Conservation (phyloP, 2,113 vertebrate species). For the Crotalus viridis region DNA sequence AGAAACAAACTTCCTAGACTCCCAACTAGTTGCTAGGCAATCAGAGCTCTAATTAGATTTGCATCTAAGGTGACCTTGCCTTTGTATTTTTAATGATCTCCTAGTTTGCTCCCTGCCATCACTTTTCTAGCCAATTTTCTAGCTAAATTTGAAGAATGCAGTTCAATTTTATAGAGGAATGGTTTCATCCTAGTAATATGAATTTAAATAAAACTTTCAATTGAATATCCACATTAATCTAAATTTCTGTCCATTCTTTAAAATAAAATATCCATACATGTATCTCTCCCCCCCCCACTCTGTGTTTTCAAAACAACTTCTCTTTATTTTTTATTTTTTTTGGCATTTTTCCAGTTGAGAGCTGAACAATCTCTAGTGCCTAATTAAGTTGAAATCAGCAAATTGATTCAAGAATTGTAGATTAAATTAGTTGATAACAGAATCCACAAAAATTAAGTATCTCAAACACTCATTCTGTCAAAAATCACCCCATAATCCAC, state of each 20-base stretch:
- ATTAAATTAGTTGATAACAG: not conserved
- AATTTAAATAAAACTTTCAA: not conserved
- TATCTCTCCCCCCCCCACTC: not conserved
- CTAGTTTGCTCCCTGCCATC: not conserved
- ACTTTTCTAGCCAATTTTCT: not conserved
- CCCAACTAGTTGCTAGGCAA: not conserved
- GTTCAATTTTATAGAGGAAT: not conserved
- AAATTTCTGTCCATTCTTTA: not conserved
- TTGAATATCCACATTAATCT: not conserved
- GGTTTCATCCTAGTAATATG: not conserved
- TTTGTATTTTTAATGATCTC: not conserved
- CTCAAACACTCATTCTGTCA: not conserved
- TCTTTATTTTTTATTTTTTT: not conserved
- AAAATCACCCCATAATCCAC: too few species aligned
- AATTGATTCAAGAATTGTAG: not conserved
- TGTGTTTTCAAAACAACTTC: not conserved
- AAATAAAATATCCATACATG: not conserved
- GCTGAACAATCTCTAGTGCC: not conserved
- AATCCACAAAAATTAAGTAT: not conserved
- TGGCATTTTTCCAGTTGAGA: not conserved
- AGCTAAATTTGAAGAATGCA: not conserved
- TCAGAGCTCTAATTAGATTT: not conserved
- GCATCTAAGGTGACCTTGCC: not conserved
- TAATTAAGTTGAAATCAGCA: not conserved
- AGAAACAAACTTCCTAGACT: not conserved